A percentile compares a stretch with the other conserved stretches of the same genome.
These are phyloP conservation scores for Drosophila setifemur DNA, from an alignment of 1,140 invertebrate genomes.

Conservation along the genomic window DNA sequence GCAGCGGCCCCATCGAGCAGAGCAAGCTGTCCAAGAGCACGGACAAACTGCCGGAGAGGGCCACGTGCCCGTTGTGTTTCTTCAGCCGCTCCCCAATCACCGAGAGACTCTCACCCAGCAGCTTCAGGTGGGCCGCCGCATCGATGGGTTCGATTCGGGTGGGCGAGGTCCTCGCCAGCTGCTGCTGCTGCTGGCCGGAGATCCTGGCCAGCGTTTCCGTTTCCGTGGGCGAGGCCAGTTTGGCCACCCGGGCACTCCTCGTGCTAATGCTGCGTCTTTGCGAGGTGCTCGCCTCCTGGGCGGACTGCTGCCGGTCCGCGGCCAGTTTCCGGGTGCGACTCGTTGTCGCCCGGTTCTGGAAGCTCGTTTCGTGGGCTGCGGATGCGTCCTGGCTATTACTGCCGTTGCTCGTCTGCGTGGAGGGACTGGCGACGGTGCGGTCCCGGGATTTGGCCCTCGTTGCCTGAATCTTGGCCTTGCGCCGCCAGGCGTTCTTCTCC, in stretches of 20 bases:
- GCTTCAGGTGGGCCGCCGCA: constrained; percentile 95
- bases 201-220: background rate
- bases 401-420: constrained; percentile 33
- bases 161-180: constrained; percentile 15
- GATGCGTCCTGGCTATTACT: background rate
- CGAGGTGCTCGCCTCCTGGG: constrained; percentile 3
- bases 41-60: constrained; percentile 96
- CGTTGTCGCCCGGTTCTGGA: constrained; percentile 70
- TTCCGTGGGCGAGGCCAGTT: background rate
- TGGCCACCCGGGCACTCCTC: constrained; percentile 3
- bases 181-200: constrained; percentile 9
- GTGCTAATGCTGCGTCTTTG: constrained; percentile 15
- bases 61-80: constrained; percentile 97
- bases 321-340: constrained; percentile 76
- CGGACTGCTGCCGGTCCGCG: constrained; percentile 47
- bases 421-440: background rate
- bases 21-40: constrained; percentile 96
- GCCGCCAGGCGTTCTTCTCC: constrained; percentile 84
- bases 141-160: constrained; percentile 93
- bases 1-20: constrained; percentile 94
- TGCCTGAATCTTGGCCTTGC: constrained; percentile 84
- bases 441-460: constrained; percentile 71
- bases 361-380: constrained; percentile 25
- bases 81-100: constrained; percentile 96
- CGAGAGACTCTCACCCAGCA: constrained; percentile 95